Evolutionary conservation across 64 coral and sea anemone genomes (phyloP).

Genomic region (Astreopora myriophthalma): DNA sequence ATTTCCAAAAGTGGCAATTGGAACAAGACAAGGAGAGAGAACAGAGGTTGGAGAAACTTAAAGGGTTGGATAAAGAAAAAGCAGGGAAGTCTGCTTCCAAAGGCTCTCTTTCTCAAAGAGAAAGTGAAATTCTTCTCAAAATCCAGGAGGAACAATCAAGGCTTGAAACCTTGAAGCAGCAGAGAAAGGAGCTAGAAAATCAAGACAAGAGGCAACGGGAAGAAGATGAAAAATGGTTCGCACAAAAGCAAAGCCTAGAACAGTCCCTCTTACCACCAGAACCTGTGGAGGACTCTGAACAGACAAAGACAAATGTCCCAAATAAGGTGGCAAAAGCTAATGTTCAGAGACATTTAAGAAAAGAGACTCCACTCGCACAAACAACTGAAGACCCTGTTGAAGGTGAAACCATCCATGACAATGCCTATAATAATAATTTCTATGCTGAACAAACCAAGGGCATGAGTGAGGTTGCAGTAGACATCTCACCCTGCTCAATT

Average conservation of each 20-base stretch:
- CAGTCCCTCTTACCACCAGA: not conserved
- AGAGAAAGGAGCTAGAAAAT: conserved; percentile 75
- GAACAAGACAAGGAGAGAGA: conserved; percentile 65
- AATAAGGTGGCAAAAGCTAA: not conserved
- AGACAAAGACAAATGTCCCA: not conserved
- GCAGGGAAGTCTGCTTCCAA: not conserved
- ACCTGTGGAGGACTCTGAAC: not conserved
- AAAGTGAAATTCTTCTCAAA: conserved; percentile 77
- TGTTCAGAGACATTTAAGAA: not conserved
- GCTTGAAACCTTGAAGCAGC: conserved; percentile 71
- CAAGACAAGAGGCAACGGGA: conserved; percentile 62
- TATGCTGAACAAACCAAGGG: conserved; percentile 70
- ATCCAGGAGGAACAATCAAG: conserved; percentile 80
- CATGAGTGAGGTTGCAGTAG: conserved; percentile 18
- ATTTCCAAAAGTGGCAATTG: conserved; percentile 91
- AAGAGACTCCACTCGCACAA: not conserved
- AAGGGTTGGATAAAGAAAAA: too few species aligned
- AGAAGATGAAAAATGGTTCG: conserved; percentile 30
- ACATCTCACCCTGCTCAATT: conserved; percentile 76
- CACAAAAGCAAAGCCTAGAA: conserved; percentile 5
- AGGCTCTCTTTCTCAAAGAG: conserved; percentile 60
- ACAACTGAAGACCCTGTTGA: conserved; percentile 12
- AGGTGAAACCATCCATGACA: not conserved
- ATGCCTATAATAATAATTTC: conserved; percentile 20
- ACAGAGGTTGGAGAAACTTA: conserved; percentile 71